Percentiles rank a stretch among this genome's conserved stretches.
Conservation (phyloP, 2,113 vertebrate species). For the Notiomystis cincta region DNA sequence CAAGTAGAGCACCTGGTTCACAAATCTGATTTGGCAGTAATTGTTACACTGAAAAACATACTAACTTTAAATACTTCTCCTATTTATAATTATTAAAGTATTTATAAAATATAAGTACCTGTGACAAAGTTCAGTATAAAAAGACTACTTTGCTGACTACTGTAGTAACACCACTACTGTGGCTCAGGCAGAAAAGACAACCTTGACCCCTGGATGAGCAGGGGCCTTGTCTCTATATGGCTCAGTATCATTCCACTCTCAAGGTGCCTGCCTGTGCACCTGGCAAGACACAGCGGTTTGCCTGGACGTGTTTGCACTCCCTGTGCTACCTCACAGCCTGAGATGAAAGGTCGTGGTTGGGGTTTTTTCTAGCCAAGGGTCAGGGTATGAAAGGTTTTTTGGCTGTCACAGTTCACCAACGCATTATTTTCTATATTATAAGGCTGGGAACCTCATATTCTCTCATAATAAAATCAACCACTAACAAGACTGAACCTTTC, state of each 20-base stretch:
- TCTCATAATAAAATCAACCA: background rate
- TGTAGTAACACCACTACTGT: background rate
- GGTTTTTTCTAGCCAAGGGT: background rate
- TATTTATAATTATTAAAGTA: background rate
- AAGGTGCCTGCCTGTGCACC: rapidly evolving
- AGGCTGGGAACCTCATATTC: background rate
- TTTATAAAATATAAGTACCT: too few relatives aligned
- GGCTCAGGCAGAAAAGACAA: background rate
- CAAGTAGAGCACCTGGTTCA: background rate
- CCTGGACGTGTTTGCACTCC: background rate
- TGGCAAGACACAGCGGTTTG: background rate
- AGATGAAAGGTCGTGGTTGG: background rate
- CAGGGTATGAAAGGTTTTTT: background rate
- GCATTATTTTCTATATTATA: rapidly evolving
- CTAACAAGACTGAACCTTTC: background rate
- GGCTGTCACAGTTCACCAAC: background rate
- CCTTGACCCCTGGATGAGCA: background rate
- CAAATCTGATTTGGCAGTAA: background rate
- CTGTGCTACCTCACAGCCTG: rapidly evolving
- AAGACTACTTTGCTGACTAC: background rate
- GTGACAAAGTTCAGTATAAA: background rate
- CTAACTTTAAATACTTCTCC: background rate
- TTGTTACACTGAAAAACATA: background rate
- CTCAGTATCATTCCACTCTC: background rate
- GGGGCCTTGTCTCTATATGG: background rate